Base-by-base conservation (phyloP, 1,140 invertebrate genomes). In the Eufriesea mexicana region DNA sequence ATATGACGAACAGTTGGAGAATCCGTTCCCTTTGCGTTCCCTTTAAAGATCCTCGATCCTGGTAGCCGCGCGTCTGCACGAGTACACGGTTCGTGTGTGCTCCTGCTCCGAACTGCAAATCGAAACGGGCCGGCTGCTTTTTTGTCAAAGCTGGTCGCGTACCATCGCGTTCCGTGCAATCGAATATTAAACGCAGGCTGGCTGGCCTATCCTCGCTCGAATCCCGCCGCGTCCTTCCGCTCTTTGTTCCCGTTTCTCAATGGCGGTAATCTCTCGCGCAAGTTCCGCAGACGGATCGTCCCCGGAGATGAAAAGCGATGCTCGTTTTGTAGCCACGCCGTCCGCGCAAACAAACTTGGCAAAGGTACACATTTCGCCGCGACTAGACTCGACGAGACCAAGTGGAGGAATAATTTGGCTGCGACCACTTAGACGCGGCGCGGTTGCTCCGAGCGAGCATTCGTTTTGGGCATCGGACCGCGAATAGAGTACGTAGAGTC, bases 281-380 rank as follows among this genome's bases (percentile, higher is more conserved):
- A 84, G 85, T 88, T 88, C 61, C 70, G 51, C 70, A 78, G 78
- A 79, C 70, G 86, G 54, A 86, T 86, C 78, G 79, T 88, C 79
- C 83, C 83, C 7, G 20, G 85, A 83, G 82, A 82, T 75, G 61
- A 86, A 84, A 84, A 87, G 45, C 70, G 64, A 79, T 57, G 75
- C 67, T 70, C 59, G 55, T 73, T 67, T 64, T 77, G 80, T 85
- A 78, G 78, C 73, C 73, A 47, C 62, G 73, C 45, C 45, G 82
- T 86, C 79, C 76, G 72, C 51, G 74, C 75, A 82, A 87, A 87
- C 83, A 81, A 85, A 77, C 67, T 47, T 81, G 42, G 80, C 68
- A 79, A 77, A 45, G 16, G 42, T 28, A 35, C 61, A 83, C 78
- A 64, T 84, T 84, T 61, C 59, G 62, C 59, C 68, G 16, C 49